These are phyloP conservation scores for Hydraecia micacea DNA, from an alignment of 2,888 invertebrate species.

Conservation along the genomic window DNA sequence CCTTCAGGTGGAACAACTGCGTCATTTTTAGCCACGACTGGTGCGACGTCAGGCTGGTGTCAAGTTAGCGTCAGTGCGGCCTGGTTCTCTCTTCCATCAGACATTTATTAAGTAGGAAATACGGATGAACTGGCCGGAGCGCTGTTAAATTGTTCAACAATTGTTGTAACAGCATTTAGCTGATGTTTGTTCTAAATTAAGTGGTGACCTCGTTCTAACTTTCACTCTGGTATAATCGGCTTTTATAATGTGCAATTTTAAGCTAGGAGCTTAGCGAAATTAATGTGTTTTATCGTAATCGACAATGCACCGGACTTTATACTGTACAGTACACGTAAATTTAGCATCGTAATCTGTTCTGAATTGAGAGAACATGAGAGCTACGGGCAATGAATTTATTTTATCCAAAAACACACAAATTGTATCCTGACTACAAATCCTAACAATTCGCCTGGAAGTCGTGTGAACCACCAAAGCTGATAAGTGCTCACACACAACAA, in stretches of 20 bases:
- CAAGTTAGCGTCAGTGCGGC: slow-evolving; percentile 82
- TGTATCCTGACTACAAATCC: slow-evolving; percentile 20
- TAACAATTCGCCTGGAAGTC: slow-evolving; percentile 42
- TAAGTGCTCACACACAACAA: slow-evolving; percentile 75
- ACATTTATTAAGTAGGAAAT: slow-evolving; percentile 85
- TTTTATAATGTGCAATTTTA: slow-evolving; percentile 43
- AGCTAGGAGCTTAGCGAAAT: slow-evolving; percentile 25
- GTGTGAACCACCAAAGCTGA: slow-evolving; percentile 67
- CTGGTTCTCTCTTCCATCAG: slow-evolving; percentile 71
- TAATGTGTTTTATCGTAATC: slow-evolving; percentile 30
- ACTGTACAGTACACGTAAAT: background rate
- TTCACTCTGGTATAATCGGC: slow-evolving; percentile 50
- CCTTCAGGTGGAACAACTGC: slow-evolving; percentile 69
- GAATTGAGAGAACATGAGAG: background rate
- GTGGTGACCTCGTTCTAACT: slow-evolving; percentile 56
- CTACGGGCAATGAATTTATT: background rate
- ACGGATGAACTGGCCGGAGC: slow-evolving; percentile 71
- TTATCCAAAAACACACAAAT: slow-evolving; percentile 6
- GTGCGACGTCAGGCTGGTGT: slow-evolving; percentile 77
- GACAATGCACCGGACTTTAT: background rate
- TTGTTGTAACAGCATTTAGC: slow-evolving; percentile 68
- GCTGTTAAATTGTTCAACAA: slow-evolving; percentile 71
- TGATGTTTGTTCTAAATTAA: slow-evolving; percentile 63
- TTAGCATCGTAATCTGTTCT: background rate
- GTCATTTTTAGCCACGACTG: slow-evolving; percentile 80